These are phyloP conservation scores for Hydropsyche betteni DNA, from an alignment of 2,888 invertebrate genomes.

Conservation along the genomic window DNA sequence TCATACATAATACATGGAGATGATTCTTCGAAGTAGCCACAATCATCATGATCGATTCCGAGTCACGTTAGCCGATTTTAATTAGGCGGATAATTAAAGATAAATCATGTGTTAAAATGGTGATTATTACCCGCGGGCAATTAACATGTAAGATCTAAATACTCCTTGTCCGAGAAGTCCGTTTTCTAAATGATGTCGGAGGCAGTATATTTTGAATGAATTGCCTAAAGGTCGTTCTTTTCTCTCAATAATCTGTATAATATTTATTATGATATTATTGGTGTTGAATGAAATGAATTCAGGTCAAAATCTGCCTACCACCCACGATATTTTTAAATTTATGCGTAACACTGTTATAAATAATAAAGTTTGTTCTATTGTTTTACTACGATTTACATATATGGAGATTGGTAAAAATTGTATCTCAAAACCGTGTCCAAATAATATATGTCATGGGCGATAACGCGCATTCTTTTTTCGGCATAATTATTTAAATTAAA, in stretches of 20 bases:
- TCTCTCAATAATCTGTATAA: background rate
- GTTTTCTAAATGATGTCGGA: no score
- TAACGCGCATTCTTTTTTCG: background rate
- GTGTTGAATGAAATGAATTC: background rate
- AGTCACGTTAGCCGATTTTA: no score
- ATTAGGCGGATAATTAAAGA: constrained; percentile 8
- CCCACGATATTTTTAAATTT: background rate
- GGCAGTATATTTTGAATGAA: no score
- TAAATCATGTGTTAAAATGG: constrained; percentile 13
- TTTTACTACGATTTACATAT: constrained; percentile 13
- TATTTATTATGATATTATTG: constrained; percentile 5
- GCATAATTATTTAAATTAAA: no score
- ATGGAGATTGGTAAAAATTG: constrained; percentile 17
- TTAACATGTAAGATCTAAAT: no score
- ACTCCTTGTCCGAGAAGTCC: no score
- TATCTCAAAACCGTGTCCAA: constrained; percentile 12
- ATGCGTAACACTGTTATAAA: constrained; percentile 4
- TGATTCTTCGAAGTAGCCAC: no score
- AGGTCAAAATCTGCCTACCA: no score
- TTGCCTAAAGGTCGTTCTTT: no score
- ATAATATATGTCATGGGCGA: constrained; percentile 2
- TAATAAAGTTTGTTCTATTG: constrained; percentile 15
- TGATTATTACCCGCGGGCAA: constrained; percentile 12
- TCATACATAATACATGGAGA: no score
- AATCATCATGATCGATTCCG: no score